Base-by-base conservation (phyloP, 2,797 vertebrate genomes). In the Enteromius trimaculatus region DNA sequence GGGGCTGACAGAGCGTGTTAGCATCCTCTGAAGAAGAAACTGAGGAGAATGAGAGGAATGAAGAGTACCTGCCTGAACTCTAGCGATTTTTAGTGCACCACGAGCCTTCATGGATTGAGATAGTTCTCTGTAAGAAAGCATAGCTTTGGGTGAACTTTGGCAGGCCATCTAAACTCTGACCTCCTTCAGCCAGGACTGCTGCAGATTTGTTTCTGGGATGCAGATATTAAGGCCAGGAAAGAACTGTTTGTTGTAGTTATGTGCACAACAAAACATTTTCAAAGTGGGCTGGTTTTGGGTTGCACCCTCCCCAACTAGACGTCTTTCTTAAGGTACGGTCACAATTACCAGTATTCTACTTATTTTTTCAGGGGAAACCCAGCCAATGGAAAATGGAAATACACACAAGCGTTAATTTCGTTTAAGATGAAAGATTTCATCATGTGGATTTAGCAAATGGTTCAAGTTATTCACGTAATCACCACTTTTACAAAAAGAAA, bases 1-100 rank as follows among this genome's bases (percentile, higher is more conserved):
- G 90, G 95, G 96, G 19, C 94, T 97, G 85, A 94, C 96, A 0
- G 96, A 97, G 89, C 93, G 96, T 26, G 96, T 97, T 90, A 97
- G 96, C 90, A 93, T 97, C 89, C 96, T 97, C 85, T 97, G 93
- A 95, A 39, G 60, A 79, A 31, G 26, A 55, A 72, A 21, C 60
- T 26, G 39, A 69, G 39, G 42, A 3, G 19, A 9, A 29, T 17
- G 23, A 69, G 82, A 85, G 44, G 68, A 83, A 29, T 85, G 31
- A 47, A 2, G 6, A 69, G 44, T 66, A 86, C 85, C 87, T 55
- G 53, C 26, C 14, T 1, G 8, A 19, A 71, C 37, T 29, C 19
- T 49, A 53, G 17, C 5, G 2, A 65, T 47, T 51, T 53, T 37
- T 69, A 79, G 44, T 16, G 77, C 62, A 34, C 62, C 62, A 66